Base-by-base conservation (phyloP, 2,797 vertebrate genomes). In the Trachurus trachurus region DNA sequence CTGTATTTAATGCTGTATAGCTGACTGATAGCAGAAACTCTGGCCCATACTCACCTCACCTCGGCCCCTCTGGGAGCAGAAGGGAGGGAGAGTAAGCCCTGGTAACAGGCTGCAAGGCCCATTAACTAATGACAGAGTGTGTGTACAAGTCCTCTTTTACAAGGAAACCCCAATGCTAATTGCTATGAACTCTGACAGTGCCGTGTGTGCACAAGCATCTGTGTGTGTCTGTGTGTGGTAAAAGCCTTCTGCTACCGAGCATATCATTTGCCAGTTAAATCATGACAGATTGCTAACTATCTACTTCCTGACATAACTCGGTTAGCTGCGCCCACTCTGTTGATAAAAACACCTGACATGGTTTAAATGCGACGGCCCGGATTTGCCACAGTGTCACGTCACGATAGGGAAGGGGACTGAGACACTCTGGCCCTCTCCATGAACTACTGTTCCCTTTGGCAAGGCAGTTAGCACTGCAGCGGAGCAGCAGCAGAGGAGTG, bases 41-140 rank as follows among this genome's bases (percentile, higher is more conserved):
- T 34, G 77, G 86, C 81, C 71, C 69, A 34, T 84, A 85, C 88
- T 85, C 85, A 77, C 78, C 83, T 92, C 89, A 82, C 76, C 87
- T 84, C 84, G 66, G 67, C 76, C 73, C 83, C 88, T 78, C 62
- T 44, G 87, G 88, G 86, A 89, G 84, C 67, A 74, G 80, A 71
- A 80, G 66, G 50, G 72, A 86, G 80, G 74, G 64, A 87, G 87
- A 84, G 76, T 77, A 71, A 86, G 84, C 79, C 81, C 70, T 83
- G 83, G 88, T 82, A 88, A 82, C 77, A 88, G 80, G 85, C 90
- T 91, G 86, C 86, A 80, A 82, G 90, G 86, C 86, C 90, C 90
- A 92, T 93, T 94, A 94, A 86, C 91, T 93, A 94, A 94, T 93
- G 93, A 94, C 89, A 85, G 77, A 80, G 89, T 87, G 89, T 84